phyloP scores from a whole-genome alignment of 1,140 invertebrate species.

The Zaprionus tsacasi region DNA sequence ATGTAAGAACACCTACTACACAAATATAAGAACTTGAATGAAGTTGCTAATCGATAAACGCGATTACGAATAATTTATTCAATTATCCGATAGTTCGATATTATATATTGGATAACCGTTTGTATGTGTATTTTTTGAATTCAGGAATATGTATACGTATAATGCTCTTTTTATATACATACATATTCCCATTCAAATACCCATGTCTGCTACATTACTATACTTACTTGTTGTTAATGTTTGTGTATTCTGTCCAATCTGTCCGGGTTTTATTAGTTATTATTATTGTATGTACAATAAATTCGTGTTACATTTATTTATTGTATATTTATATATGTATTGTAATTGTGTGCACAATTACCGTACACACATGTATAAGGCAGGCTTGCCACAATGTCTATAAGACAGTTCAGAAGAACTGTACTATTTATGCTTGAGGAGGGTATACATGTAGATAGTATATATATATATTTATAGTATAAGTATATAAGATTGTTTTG shows the following conservation, averaged over 20 bases:
- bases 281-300: constrained; percentile 79
- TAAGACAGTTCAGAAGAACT: background rate
- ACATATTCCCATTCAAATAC: background rate
- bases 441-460: background rate
- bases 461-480: too few relatives aligned
- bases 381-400: background rate
- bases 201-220: background rate
- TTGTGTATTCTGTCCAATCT: background rate
- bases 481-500: too few relatives aligned
- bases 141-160: background rate
- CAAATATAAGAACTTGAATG: constrained; percentile 24
- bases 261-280: background rate
- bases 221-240: background rate
- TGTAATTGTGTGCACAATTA: background rate
- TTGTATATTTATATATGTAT: constrained; percentile 38
- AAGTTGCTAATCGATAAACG: constrained; percentile 7
- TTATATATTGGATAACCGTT: background rate
- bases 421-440: background rate
- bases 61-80: constrained; percentile 4
- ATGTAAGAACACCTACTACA: constrained; percentile 25
- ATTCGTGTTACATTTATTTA: constrained; percentile 76
- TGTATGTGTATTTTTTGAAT: background rate
- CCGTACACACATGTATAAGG: background rate
- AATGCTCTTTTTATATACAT: background rate
- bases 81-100: background rate